Conservation (phyloP, 2,888 invertebrate genomes). For the Crocallis elinguaria region DNA sequence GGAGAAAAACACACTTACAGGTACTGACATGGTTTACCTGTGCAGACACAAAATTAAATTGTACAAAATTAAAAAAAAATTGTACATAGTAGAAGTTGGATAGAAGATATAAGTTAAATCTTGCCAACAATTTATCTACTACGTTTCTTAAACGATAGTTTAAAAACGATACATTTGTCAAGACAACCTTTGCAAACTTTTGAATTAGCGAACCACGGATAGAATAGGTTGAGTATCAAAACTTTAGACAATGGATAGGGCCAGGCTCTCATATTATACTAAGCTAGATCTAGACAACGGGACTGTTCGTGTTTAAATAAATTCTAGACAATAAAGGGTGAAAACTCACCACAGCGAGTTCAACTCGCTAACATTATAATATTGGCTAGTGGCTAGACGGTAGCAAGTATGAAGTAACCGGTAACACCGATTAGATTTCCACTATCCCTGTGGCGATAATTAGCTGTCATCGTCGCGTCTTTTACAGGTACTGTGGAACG, state of each 20-base stretch:
- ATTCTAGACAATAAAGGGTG: not conserved
- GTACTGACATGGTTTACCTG: too few species aligned
- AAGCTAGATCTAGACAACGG: conserved; percentile 55
- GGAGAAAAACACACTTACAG: too few species aligned
- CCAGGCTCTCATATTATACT: conserved; percentile 54
- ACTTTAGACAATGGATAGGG: conserved; percentile 36
- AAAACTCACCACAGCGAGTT: not conserved
- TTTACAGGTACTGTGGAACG: conserved; percentile 31
- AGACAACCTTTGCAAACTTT: not conserved
- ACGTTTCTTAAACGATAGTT: too few species aligned
- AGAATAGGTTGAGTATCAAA: conserved; percentile 2
- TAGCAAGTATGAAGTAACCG: conserved; percentile 2
- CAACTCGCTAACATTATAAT: too few species aligned
- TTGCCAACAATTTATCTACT: too few species aligned
- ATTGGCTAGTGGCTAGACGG: not conserved
- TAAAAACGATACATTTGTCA: too few species aligned
- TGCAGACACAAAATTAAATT: too few species aligned
- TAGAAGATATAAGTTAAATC: too few species aligned
- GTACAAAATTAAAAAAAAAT: too few species aligned
- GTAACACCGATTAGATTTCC: conserved; percentile 45
- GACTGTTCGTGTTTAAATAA: conserved; percentile 41
- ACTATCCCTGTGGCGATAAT: conserved; percentile 50
- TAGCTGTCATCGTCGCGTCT: conserved; percentile 52
- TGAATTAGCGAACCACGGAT: not conserved
- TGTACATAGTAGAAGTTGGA: too few species aligned